Evolutionary conservation across 1,140 invertebrate genomes (phyloP), one percentile per base, ranked within the genome.

Genomic region (Anadara kagoshimensis): DNA sequence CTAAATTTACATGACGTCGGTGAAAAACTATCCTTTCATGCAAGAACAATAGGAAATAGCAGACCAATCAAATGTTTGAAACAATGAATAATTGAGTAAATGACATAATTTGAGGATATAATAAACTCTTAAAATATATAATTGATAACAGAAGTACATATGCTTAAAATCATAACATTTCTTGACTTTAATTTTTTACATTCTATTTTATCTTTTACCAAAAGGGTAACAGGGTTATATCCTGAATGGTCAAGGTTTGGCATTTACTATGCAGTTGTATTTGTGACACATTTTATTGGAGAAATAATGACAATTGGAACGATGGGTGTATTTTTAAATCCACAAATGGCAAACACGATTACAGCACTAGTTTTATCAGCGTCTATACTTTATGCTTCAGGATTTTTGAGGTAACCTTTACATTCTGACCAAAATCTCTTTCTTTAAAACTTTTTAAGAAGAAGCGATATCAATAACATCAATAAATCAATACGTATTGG

Each of bases 371-470:
- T 84, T 59, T 62, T 82, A n/a, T 78, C 82, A 10, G 81, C 82
- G n/a, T 85, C 85, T 1, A 75, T 79, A n/a, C 74, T 86, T 11
- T 62, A 85, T 20, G 75, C 85, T 10, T 79, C 85, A 3, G 85
- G 85, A 20, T 81, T 85, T 41, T 75, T 86, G 11, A 86, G 82
- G 85, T 83, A 76, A 54, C 43, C 20, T 2, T 36, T 36, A 36
- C 7, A 36, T 3, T 3, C 29, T 36, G 2, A 36, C 51, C n/a
- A 10, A 51, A 18, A 18, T 18, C 20, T 10, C 1, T 54, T 16
- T 45, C 44, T n/a, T 36, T 36, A 36, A 36, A 7, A 36, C 29
- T 36, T 3, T 7, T 36, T 36, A 36, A 36, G 2, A 36, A n/a
- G n/a, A n/a, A n/a, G n/a, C n/a, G n/a, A n/a, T n/a, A n/a, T n/a